These are phyloP conservation scores for Pituophis catenifer DNA, from an alignment of 2,113 vertebrate genomes.

Conservation along the genomic window DNA sequence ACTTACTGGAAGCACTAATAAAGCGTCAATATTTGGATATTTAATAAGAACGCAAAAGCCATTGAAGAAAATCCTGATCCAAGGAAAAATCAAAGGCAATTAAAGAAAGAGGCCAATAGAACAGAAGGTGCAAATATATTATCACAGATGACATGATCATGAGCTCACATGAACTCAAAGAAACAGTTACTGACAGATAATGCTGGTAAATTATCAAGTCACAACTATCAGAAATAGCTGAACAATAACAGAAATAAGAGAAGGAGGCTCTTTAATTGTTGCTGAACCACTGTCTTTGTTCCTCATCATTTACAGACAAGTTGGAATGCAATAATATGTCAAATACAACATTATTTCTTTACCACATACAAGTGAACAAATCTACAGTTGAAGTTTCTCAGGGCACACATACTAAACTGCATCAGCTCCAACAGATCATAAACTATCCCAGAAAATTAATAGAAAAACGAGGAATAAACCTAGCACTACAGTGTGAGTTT, in stretches of 20 bases:
- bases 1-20: neutral
- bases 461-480: neutral
- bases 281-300: neutral
- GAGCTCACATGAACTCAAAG: neutral
- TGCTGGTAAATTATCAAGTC: neutral
- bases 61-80: neutral
- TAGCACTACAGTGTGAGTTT: neutral
- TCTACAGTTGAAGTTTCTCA: neutral
- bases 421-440: neutral
- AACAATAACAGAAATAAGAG: neutral
- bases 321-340: neutral
- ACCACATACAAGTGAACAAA: neutral
- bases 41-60: neutral
- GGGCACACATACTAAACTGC: neutral
- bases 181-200: neutral
- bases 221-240: neutral
- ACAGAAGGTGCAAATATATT: neutral
- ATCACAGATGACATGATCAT: neutral
- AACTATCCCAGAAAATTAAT: neutral
- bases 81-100: neutral
- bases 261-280: neutral
- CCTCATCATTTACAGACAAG: neutral
- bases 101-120: neutral
- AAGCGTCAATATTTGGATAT: neutral
- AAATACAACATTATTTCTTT: neutral